Base-by-base conservation (phyloP, 2,797 vertebrate species). In the Macroramphosus scolopax region DNA sequence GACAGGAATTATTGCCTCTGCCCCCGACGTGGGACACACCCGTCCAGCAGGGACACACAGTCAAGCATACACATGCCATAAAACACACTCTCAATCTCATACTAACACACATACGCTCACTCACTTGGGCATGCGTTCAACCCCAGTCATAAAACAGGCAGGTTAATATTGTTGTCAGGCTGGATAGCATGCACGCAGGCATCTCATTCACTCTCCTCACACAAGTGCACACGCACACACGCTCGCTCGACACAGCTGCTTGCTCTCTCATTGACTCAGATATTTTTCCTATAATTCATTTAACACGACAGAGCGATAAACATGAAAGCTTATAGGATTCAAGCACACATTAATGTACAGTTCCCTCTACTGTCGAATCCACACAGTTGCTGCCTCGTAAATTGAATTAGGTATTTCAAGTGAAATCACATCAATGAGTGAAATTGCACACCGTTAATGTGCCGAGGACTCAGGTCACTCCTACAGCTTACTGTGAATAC, bases 121-220 rank as follows among this genome's bases (percentile, higher is more conserved):
- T 26, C 20, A 24, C 30, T 16, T 45, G 57, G 47, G 65, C 84
- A 87, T 84, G 80, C 85, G 51, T 69, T 80, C 77, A 51, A 69
- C 70, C 42, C 29, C 72, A 60, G 56, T 67, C 67, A 57, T 49
- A 63, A 49, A 65, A 73, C 86, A 89, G 85, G 89, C 88, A 78
- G 75, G 80, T 82, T 77, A 70, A 68, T 75, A 70, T 75, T 54
- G 24, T 76, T 54, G 50, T 84, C 89, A 89, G 77, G 87, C 87
- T 82, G 61, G 49, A 81, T 41, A 69, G 73, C 88, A 89, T 89
- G 87, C 90, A 85, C 62, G 84, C 88, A 87, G 78, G 89, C 87
- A 82, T 66, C 58, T 51, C 77, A 69, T 60, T 55, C 51, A 38
- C 53, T 59, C 51, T 42, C 54, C 33, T 68, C 58, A 45, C 34